A percentile compares a stretch with the other conserved stretches of the same genome.
Evolutionary conservation across 2,888 invertebrate species (phyloP).

Genomic region (Drosophila phalerata): DNA sequence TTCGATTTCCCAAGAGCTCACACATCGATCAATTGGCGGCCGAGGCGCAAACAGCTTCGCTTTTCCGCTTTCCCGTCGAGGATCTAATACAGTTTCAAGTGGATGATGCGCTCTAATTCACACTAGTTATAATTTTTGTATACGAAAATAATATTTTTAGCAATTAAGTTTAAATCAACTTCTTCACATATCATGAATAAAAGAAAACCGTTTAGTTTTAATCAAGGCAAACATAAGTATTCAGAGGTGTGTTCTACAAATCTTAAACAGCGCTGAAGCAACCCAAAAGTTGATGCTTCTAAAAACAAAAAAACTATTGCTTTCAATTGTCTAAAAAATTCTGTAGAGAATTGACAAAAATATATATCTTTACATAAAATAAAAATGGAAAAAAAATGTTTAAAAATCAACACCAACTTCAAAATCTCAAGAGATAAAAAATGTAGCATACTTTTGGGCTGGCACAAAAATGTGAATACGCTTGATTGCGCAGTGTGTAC

Average conservation of each 20-base stretch:
- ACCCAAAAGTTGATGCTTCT: too few species aligned
- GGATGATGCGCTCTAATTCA: slow-evolving; percentile 80
- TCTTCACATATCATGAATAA: not conserved
- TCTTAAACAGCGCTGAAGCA: too few species aligned
- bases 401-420: too few species aligned
- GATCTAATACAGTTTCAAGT: slow-evolving; percentile 84
- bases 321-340: too few species aligned
- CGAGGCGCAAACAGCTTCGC: slow-evolving; percentile 82
- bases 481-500: slow-evolving; percentile 40
- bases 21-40: slow-evolving; percentile 81
- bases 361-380: too few species aligned
- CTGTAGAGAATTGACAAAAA: too few species aligned
- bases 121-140: slow-evolving; percentile 22
- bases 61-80: slow-evolving; percentile 84
- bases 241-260: too few species aligned
- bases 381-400: too few species aligned
- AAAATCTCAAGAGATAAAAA: too few species aligned
- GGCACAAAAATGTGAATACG: accelerated
- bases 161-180: slow-evolving; percentile 1
- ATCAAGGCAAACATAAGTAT: too few species aligned
- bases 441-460: slow-evolving; percentile 32
- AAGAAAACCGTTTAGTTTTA: slow-evolving; percentile 12
- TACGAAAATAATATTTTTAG: slow-evolving; percentile 14
- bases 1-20: slow-evolving; percentile 57
- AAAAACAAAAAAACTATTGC: too few species aligned